Evolutionary conservation across 2,113 vertebrate genomes (phyloP).

Genomic region (Coptodon rendalli): DNA sequence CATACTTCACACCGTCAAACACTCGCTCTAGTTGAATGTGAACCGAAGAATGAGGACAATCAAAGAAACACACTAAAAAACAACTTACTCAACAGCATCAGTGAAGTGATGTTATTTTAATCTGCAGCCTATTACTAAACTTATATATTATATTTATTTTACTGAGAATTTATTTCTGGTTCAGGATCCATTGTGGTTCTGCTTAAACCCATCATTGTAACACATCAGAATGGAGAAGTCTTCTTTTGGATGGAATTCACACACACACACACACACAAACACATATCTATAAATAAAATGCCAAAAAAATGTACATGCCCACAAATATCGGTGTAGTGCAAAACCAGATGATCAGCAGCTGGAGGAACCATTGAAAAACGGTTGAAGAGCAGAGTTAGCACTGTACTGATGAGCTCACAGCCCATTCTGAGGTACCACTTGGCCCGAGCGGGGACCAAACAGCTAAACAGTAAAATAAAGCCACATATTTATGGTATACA

Average conservation of each 20-base stretch:
- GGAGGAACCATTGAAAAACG: not conserved
- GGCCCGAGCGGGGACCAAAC: not conserved
- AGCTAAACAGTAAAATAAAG: not conserved
- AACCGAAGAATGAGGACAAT: not conserved
- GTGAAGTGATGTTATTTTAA: not conserved
- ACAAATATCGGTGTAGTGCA: not conserved
- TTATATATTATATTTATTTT: not conserved
- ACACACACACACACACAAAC: not conserved
- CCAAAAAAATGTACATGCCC: not conserved
- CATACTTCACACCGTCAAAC: not conserved
- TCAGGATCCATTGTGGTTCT: not conserved
- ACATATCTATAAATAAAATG: not conserved
- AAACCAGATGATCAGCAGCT: not conserved
- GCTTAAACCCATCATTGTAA: not conserved
- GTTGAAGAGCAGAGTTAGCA: not conserved
- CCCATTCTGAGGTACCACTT: not conserved
- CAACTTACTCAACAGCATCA: not conserved
- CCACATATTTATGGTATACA: not conserved
- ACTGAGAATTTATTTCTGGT: not conserved
- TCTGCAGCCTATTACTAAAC: not conserved
- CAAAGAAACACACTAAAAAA: not conserved
- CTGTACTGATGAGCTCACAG: constrained; percentile 3
- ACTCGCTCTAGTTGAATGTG: not conserved
- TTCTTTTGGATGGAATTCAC: not conserved
- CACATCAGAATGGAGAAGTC: not conserved